Conservation (phyloP, 2,888 invertebrate genomes). For the Lasius fuliginosus region DNA sequence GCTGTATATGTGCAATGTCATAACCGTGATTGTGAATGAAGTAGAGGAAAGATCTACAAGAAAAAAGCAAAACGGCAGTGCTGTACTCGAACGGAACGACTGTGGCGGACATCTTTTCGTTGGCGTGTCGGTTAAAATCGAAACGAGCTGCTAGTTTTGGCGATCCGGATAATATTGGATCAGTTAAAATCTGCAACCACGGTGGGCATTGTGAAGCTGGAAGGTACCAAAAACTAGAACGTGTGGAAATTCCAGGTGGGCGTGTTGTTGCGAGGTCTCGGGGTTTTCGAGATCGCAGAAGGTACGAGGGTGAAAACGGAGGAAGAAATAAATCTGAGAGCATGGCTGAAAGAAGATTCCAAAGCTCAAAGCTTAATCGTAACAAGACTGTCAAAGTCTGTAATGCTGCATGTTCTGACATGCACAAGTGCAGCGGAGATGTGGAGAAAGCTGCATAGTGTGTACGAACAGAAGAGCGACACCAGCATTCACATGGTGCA, state of each 20-base stretch:
- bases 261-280: neutral
- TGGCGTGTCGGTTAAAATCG: too few species aligned
- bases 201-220: neutral
- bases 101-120: too few species aligned
- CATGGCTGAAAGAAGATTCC: neutral
- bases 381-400: neutral
- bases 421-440: neutral
- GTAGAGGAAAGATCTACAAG: too few species aligned
- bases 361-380: neutral
- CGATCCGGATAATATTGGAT: neutral
- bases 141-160: too few species aligned
- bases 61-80: too few species aligned
- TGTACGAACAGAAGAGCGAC: neutral
- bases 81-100: too few species aligned
- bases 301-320: neutral
- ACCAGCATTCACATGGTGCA: neutral
- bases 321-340: neutral
- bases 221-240: neutral
- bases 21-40: too few species aligned
- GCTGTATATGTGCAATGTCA: too few species aligned
- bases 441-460: neutral
- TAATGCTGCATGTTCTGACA: neutral
- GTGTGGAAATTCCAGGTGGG: conserved; percentile 2
- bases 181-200: neutral
- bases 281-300: neutral